These are phyloP conservation scores for Gymnopithys bicolor DNA, from an alignment of 2,797 vertebrate genomes.

Conservation along the genomic window DNA sequence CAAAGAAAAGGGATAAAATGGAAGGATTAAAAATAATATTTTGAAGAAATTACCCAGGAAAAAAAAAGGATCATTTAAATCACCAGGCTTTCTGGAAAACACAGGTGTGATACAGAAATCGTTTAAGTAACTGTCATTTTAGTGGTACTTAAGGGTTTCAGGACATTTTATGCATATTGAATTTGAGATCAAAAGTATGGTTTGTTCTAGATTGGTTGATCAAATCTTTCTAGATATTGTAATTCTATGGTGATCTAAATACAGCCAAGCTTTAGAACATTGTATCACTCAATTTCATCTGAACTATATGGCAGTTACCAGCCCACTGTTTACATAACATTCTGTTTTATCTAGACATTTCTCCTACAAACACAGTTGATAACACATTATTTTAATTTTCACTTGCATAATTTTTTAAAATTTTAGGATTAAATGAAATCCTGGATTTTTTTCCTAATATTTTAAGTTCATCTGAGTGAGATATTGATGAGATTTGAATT, in stretches of 20 bases:
- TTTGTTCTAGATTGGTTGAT: not conserved
- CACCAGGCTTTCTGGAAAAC: not conserved
- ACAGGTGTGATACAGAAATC: not conserved
- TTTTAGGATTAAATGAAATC: not conserved
- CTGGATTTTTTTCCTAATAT: not conserved
- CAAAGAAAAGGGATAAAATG: not conserved
- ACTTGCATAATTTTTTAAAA: not conserved
- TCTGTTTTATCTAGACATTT: conserved; percentile 8
- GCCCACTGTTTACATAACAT: not conserved
- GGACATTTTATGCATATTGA: not conserved
- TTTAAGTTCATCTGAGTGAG: not conserved
- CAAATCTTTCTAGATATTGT: not conserved
- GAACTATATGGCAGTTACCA: not conserved
- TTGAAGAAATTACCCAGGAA: not conserved
- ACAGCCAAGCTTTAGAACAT: not conserved
- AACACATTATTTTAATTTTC: conserved; percentile 39
- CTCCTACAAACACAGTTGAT: not conserved
- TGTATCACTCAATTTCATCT: not conserved
- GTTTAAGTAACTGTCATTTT: not conserved
- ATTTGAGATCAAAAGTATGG: not conserved
- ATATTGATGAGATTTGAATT: not conserved
- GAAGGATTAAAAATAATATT: not conserved
- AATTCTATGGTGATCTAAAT: not conserved
- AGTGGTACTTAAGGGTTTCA: not conserved
- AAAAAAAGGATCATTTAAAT: not conserved